phyloP scores from a whole-genome alignment of 2,797 vertebrate species.

The Mormyrops attenuatus region DNA sequence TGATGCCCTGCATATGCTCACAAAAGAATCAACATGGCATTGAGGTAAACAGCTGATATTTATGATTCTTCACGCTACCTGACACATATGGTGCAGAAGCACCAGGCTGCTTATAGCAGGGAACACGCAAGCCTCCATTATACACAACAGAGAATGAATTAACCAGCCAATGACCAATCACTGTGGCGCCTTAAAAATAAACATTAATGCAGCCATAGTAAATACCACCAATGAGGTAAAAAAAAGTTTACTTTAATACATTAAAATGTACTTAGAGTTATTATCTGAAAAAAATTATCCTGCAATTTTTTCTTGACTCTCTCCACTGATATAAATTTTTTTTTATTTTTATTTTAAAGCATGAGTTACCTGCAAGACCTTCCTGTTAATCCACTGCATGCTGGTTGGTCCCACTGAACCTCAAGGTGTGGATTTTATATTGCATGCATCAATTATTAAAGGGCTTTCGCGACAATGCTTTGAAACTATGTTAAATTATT shows the following conservation, averaged over 20 bases:
- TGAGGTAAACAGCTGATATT: constrained; percentile 38
- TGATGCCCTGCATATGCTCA: constrained; percentile 37
- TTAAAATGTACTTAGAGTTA: neutral
- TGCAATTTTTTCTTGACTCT: neutral
- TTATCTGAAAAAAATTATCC: neutral
- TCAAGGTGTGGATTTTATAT: neutral
- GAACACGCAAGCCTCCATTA: neutral
- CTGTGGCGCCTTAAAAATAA: neutral
- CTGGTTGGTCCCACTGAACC: neutral
- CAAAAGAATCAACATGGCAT: constrained; percentile 18
- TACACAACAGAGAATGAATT: neutral
- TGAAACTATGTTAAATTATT: neutral
- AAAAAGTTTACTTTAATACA: neutral
- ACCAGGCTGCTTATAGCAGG: neutral
- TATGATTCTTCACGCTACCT: constrained; percentile 39
- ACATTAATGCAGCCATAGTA: neutral
- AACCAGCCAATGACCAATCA: neutral
- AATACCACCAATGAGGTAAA: neutral
- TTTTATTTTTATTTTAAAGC: neutral
- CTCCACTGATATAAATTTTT: neutral
- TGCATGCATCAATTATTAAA: neutral
- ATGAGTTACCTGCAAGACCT: neutral
- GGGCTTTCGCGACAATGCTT: neutral
- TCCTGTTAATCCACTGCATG: neutral
- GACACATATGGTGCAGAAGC: neutral